Evolutionary conservation across 1,140 invertebrate species (phyloP).

Genomic region (Amyelois transitella): DNA sequence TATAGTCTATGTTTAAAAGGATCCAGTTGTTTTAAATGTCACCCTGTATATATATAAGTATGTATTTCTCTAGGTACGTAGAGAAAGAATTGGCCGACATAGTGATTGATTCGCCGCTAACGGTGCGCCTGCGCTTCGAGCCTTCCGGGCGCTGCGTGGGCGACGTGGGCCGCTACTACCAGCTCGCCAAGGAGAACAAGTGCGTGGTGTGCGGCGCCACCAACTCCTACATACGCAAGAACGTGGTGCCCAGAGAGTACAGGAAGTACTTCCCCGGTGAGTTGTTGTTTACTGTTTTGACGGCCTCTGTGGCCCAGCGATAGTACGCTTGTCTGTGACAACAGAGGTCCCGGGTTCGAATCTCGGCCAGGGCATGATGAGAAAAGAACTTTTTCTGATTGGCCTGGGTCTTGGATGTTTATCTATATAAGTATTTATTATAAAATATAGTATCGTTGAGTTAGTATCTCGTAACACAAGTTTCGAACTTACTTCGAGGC

Average conservation of each 20-base stretch:
- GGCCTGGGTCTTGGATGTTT: no score
- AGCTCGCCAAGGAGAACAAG: slow-evolving; percentile 84
- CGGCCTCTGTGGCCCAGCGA: not conserved
- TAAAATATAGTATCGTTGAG: no score
- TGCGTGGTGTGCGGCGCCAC: slow-evolving; percentile 88
- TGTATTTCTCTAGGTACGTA: slow-evolving; percentile 75
- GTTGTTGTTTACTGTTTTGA: slow-evolving; percentile 14
- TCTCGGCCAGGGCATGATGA: no score
- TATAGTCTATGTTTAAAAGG: no score
- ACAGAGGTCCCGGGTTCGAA: no score
- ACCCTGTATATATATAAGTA: no score
- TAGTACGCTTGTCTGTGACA: no score
- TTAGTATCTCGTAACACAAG: no score
- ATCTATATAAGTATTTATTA: no score
- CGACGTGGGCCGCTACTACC: slow-evolving; percentile 83
- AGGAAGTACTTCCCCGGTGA: slow-evolving; percentile 86
- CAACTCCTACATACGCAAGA: slow-evolving; percentile 85
- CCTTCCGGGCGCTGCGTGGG: slow-evolving; percentile 84
- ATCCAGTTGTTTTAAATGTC: no score
- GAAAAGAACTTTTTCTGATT: no score
- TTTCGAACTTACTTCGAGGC: no score
- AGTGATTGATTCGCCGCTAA: slow-evolving; percentile 81
- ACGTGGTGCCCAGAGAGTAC: slow-evolving; percentile 89
- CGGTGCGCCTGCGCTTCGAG: slow-evolving; percentile 86
- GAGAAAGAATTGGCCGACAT: slow-evolving; percentile 78